Base-by-base conservation (phyloP, 2,797 vertebrate genomes). In the Acanthurus tractus region DNA sequence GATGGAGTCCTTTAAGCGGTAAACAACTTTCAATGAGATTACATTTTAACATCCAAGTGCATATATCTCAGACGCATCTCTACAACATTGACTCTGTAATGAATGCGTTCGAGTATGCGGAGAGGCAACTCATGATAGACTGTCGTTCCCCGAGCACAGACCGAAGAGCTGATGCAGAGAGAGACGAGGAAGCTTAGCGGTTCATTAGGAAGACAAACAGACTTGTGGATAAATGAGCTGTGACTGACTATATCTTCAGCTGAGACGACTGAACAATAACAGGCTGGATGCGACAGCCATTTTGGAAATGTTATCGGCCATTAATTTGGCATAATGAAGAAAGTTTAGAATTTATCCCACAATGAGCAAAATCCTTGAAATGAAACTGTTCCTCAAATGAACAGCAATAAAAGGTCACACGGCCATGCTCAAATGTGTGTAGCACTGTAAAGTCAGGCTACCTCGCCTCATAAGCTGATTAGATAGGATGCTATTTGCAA, bases 401-500 rank as follows among this genome's bases (percentile, higher is more conserved):
- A 74, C 62, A 36, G 11, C 11, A 12, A 3, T 0, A 44, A 84
- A 57, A 71, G 65, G 58, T 77, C 49, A 64, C 20, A 23, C 17
- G 36, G 73, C 71, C 61, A 25, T 20, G 53, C 36, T 63, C 29
- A 45, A 69, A 63, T 52, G 38, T 70, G 63, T 74, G 13, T 40
- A 42, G 34, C 38, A n/a, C 34, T 46, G 48, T 70, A 15, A 10
- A 50, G 53, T 59, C 74, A 44, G 63, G 61, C 82, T 48, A 44
- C 49, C 57, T 29, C 7, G 48, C 67, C 76, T 87, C 73, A 72
- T 67, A 78, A 83, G 76, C 63, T 74, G 78, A 78, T 80, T 74
- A 82, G 84, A 90, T 88, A 87, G 86, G 71, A 74, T 70, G 25
- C 76, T 64, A 78, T 89, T 91, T 81, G 78, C 81, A 80, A 74